Evolutionary conservation across 2,888 invertebrate genomes (phyloP).

Genomic region (Aleiodes leptofemur): DNA sequence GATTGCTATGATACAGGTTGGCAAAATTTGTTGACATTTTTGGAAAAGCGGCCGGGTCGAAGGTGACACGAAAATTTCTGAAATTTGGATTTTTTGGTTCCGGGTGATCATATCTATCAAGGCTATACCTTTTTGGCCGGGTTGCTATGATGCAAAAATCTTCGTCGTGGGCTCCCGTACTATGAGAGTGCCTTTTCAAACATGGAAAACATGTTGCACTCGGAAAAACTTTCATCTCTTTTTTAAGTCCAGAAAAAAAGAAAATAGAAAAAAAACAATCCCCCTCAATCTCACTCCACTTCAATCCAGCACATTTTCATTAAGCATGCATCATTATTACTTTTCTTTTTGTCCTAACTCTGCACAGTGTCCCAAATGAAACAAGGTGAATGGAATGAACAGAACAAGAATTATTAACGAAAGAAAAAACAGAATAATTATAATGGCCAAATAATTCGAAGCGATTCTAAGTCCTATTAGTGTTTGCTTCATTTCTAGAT

Average conservation of each 20-base stretch:
- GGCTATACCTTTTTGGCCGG: no score
- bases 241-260: conserved; percentile 15
- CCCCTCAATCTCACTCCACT: not conserved
- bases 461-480: conserved; percentile 75
- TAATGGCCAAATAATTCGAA: conserved; percentile 55
- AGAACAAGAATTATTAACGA: conserved; percentile 4
- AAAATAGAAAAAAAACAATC: not conserved
- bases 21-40: no score
- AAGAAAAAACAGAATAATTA: not conserved
- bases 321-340: conserved; percentile 10
- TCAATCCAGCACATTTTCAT: conserved; percentile 23
- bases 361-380: not conserved
- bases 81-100: no score
- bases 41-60: no score
- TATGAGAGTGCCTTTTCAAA: conserved; percentile 30
- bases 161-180: no score
- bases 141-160: no score
- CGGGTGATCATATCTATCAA: no score
- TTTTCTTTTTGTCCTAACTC: conserved; percentile 4
- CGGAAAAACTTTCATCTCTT: conserved; percentile 13
- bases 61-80: no score
- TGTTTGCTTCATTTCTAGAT: conserved; percentile 83
- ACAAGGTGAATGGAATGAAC: conserved; percentile 1
- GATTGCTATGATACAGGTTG: no score
- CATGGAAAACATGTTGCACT: conserved; percentile 20